Base-by-base conservation (phyloP, 2,888 invertebrate species). In the Meta bourneti region DNA sequence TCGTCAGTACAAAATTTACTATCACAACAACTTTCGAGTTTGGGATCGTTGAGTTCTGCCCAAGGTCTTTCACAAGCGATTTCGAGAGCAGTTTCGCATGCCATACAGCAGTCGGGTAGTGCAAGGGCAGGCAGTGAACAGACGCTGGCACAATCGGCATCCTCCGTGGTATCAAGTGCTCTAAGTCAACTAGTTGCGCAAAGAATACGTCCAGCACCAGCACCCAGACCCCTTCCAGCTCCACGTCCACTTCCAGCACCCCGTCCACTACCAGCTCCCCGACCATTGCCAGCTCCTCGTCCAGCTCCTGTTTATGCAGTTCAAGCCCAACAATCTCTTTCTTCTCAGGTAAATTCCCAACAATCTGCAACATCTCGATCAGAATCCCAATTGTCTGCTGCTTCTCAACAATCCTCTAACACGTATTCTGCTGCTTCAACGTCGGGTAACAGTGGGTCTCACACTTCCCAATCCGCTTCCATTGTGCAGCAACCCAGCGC, bases 51-150 rank as follows among this genome's bases (percentile, higher is more conserved):
- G 8, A 49, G 52, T n/a, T 78, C 78, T n/a, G 52, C 78, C 52
- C 78, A 78, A 52, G 52, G 78, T n/a, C 34, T 78, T n/a, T 51
- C 78, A 51, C 78, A 78, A 52, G 78, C 78, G 4, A 78, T 78
- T 19, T 78, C 78, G 8, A 78, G 51, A 9, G 78, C 78, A 78
- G 78, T 78, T 19, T 51, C 78, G n/a, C 7, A n/a, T 9, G 19
- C 16, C n/a, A n/a, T 78, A 19, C 78, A 78, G n/a, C 78, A 78
- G 19, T 78, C 78, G 11, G 52, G 78, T 7, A 78, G 19, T 19
- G 78, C 78, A 51, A 51, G 20, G 16, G 52, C n/a, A 9, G 78
- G 78, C 49, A 51, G 52, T 19, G 78, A 78, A 52, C 78, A 78
- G 52, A 52, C 48, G 4, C 19, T 78, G n/a, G 51, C 78, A 8